Evolutionary conservation across 2,113 vertebrate species (phyloP).

Genomic region (Campylomormyrus tamandua): DNA sequence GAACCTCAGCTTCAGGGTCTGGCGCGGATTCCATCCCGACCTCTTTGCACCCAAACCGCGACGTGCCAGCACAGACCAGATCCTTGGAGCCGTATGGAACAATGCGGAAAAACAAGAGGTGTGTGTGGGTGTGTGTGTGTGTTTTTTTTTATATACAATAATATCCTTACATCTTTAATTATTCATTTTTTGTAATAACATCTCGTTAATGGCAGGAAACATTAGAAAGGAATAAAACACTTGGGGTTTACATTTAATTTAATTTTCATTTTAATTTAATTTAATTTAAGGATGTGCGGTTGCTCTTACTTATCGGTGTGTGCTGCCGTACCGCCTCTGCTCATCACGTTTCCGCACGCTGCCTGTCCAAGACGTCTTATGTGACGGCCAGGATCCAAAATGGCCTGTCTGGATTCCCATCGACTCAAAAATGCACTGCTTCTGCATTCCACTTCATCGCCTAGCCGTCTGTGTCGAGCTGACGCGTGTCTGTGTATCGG

Average conservation of each 20-base stretch:
- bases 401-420: not conserved
- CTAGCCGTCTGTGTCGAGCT: not conserved
- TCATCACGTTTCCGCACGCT: not conserved
- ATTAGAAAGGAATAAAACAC: conserved; percentile 68
- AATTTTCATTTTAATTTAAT: conserved; percentile 55
- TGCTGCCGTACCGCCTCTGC: not conserved
- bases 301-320: conserved; percentile 35
- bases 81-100: not conserved
- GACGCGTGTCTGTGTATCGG: not conserved
- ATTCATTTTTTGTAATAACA: conserved; percentile 63
- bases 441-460: not conserved
- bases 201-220: conserved; percentile 62
- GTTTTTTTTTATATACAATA: conserved; percentile 44
- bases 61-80: not conserved
- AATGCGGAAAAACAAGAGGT: not conserved
- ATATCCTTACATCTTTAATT: conserved; percentile 61
- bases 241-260: conserved; percentile 68
- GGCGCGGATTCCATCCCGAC: not conserved
- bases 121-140: not conserved
- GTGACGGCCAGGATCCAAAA: not conserved
- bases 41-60: not conserved
- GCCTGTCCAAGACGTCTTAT: not conserved
- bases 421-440: not conserved
- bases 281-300: conserved; percentile 61
- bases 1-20: not conserved